Evolutionary conservation across 2,797 vertebrate genomes (phyloP), one percentile per base, ranked within the genome.

Genomic region (Ceyx erithaca): DNA sequence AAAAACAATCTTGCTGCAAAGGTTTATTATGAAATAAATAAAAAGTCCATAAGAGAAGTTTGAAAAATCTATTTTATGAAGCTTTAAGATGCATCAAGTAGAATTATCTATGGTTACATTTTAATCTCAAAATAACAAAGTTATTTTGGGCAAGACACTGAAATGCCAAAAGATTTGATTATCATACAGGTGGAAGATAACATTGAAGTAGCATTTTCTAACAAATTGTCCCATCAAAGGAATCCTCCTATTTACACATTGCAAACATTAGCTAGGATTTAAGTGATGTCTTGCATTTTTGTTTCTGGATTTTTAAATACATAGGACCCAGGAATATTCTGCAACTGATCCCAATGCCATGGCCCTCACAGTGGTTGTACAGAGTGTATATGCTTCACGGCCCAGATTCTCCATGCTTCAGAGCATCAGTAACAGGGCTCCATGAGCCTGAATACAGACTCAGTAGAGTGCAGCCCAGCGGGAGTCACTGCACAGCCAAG

Each of bases 31-130:
- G 84, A 97, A 97, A 96, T 87, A 97, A 97, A 96, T 87, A 96
- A 97, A 91, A 97, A 97, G 98, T 97, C 98, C 96, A 91, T 96
- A 97, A 98, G 97, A 98, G 97, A 96, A 91, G 84, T 97, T 97
- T 97, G 96, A 96, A 98, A 97, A 98, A 97, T 97, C 94, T 97
- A 98, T 96, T 98, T 98, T 98, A 98, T 98, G 97, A 98, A 97
- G 98, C 98, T 94, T 99, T 99, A 98, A 98, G 99, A 98, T 98
- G 98, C 98, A 98, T 91, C 71, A 93, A 95, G 85, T 96, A 97
- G 97, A 97, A 98, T 98, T 98, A 98, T 97, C 97, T 98, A 98
- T 96, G 96, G 96, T 98, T 98, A 98, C 98, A 98, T 98, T 98
- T 97, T 96, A 93, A 89, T 96, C 97, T 96, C 92, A 98, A 98